Evolutionary conservation across 2,888 invertebrate genomes (phyloP).

Genomic region (Eupithecia vulgata): DNA sequence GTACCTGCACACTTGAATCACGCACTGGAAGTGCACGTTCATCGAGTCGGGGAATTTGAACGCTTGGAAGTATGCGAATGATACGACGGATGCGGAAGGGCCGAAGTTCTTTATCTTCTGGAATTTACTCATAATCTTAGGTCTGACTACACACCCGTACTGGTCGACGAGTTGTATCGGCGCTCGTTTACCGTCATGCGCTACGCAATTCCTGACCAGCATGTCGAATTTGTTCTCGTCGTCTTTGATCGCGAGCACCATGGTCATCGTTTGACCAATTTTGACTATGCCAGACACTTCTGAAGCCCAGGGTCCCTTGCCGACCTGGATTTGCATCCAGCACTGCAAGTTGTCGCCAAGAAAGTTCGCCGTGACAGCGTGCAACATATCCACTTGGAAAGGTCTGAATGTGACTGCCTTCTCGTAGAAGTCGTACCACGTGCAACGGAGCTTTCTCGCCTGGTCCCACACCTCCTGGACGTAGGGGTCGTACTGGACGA

Average conservation of each 20-base stretch:
- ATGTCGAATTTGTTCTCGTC: slow-evolving; percentile 98
- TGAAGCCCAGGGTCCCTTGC: slow-evolving; percentile 98
- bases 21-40: slow-evolving; percentile 98
- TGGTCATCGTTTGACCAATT: slow-evolving; percentile 98
- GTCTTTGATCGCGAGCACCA: slow-evolving; percentile 97
- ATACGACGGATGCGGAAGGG: slow-evolving; percentile 96
- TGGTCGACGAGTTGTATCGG: slow-evolving; percentile 97
- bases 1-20: slow-evolving; percentile 96
- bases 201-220: slow-evolving; percentile 96
- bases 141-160: slow-evolving; percentile 95
- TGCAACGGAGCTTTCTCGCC: slow-evolving; percentile 94
- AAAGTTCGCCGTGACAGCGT: slow-evolving; percentile 97
- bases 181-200: slow-evolving; percentile 96
- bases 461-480: slow-evolving; percentile 98
- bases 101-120: slow-evolving; percentile 98
- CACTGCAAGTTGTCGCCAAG: slow-evolving; percentile 97
- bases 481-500: slow-evolving; percentile 97
- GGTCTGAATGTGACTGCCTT: slow-evolving; percentile 97
- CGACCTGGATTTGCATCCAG: slow-evolving; percentile 99
- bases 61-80: slow-evolving; percentile 98
- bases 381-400: slow-evolving; percentile 97
- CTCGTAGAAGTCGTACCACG: slow-evolving; percentile 98
- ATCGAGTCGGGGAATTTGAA: slow-evolving; percentile 98
- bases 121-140: slow-evolving; percentile 97
- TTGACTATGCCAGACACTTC: slow-evolving; percentile 98